Evolutionary conservation across 2,888 invertebrate species (phyloP).

Genomic region (Netelia inedita): DNA sequence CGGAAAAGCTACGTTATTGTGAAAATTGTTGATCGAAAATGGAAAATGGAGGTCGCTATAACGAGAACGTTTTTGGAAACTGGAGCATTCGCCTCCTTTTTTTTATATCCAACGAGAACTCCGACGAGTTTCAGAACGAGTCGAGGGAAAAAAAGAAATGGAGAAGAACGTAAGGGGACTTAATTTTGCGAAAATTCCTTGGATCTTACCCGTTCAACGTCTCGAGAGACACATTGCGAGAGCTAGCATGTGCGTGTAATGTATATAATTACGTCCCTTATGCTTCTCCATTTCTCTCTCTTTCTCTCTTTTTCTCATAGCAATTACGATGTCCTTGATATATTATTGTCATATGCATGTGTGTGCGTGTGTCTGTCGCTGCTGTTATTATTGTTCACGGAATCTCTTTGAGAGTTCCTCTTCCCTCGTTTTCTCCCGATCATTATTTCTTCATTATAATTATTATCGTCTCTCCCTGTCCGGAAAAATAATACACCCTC

Average conservation of each 20-base stretch:
- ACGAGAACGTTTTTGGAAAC: not conserved
- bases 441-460: constrained; percentile 40
- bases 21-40: not conserved
- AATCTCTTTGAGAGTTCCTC: constrained; percentile 37
- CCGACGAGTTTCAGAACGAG: not conserved
- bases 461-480: constrained; percentile 21
- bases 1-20: not conserved
- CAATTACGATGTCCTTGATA: constrained; percentile 61
- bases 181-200: constrained; percentile 15
- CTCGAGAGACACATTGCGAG: constrained; percentile 7
- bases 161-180: not conserved
- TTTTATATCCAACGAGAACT: constrained; percentile 6
- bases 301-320: constrained; percentile 16
- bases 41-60: not conserved
- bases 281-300: constrained; percentile 21
- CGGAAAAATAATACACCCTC: constrained; percentile 6
- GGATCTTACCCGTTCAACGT: constrained; percentile 12
- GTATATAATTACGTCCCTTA: constrained; percentile 57
- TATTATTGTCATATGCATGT: constrained; percentile 27
- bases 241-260: constrained; percentile 41
- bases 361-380: constrained; percentile 9
- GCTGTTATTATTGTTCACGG: constrained; percentile 34
- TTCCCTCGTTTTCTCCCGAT: constrained; percentile 21
- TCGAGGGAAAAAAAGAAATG: not conserved
- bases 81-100: not conserved